A percentile compares a stretch with the other conserved stretches of the same genome.
These are phyloP conservation scores for Diplosoma virens DNA, from an alignment of 23 tunicate genomes.

Conservation along the genomic window DNA sequence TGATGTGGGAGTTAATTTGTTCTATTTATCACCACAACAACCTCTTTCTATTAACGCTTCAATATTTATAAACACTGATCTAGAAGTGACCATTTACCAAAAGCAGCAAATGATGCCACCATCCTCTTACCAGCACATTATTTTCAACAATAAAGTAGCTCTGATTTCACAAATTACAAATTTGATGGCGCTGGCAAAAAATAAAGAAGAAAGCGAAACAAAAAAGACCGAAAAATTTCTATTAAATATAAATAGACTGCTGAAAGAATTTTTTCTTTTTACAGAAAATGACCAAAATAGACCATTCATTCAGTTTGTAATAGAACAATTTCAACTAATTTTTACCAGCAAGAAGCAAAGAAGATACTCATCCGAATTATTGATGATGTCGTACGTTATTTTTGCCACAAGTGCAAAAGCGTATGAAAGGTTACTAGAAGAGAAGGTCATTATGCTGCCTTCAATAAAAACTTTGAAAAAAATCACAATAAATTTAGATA, in stretches of 20 bases:
- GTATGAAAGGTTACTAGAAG: constrained; percentile 4
- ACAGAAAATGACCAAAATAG: neutral
- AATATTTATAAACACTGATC: neutral
- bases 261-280: neutral
- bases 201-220: neutral
- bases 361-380: neutral
- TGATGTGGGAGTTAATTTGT: neutral
- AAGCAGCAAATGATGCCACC: neutral
- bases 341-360: neutral
- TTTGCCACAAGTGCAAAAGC: constrained; percentile 2
- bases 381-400: constrained; percentile 5
- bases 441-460: neutral
- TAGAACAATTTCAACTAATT: neutral
- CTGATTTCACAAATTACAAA: neutral
- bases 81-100: neutral
- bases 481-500: neutral
- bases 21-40: neutral
- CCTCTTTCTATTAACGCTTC: neutral
- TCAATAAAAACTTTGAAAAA: constrained; percentile 9
- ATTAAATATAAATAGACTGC: neutral
- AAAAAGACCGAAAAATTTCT: neutral
- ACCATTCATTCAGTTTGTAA: neutral
- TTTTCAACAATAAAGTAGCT: constrained; percentile 8
- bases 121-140: neutral
- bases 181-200: constrained; percentile 9